Evolutionary conservation across 2,113 vertebrate species (phyloP).

Genomic region (Chloroceryle aenea): DNA sequence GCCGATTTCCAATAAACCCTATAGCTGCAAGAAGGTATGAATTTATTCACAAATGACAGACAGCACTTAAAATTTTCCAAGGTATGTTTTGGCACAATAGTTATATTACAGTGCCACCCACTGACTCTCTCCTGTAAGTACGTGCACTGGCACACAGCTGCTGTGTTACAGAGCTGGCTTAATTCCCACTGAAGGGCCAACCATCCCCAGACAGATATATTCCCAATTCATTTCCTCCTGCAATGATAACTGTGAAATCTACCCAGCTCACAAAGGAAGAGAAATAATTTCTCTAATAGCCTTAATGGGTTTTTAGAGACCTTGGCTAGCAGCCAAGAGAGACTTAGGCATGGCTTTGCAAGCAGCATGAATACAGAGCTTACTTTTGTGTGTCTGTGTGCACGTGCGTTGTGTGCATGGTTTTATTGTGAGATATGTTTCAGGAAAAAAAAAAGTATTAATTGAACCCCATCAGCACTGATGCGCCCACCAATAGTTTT

Average conservation of each 20-base stretch:
- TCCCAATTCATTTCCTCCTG: conserved; percentile 71
- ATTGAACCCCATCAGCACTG: conserved; percentile 67
- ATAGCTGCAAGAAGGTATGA: conserved; percentile 53
- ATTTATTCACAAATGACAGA: conserved; percentile 32
- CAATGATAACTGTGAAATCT: conserved; percentile 89
- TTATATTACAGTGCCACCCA: conserved; percentile 89
- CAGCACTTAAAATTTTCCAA: background rate
- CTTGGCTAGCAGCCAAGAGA: conserved; percentile 82
- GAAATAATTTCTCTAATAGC: conserved; percentile 88
- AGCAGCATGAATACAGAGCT: conserved; percentile 66
- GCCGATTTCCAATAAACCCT: conserved; percentile 67
- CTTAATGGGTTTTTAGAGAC: conserved; percentile 86
- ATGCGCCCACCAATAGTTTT: conserved; percentile 48
- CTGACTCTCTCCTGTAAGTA: conserved; percentile 78
- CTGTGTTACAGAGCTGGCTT: conserved; percentile 46
- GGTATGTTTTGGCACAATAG: conserved; percentile 10
- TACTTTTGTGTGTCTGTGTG: conserved; percentile 1
- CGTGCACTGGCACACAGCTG: conserved; percentile 19
- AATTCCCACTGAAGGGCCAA: conserved; percentile 76
- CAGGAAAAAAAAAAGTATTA: conserved; percentile 60
- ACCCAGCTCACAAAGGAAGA: conserved; percentile 82
- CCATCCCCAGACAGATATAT: conserved; percentile 76
- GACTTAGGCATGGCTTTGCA: conserved; percentile 73
- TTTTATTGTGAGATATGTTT: conserved; percentile 67
- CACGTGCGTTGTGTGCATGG: background rate